Conservation (phyloP, 1,140 invertebrate species). For the Lasaia peninsularis region DNA sequence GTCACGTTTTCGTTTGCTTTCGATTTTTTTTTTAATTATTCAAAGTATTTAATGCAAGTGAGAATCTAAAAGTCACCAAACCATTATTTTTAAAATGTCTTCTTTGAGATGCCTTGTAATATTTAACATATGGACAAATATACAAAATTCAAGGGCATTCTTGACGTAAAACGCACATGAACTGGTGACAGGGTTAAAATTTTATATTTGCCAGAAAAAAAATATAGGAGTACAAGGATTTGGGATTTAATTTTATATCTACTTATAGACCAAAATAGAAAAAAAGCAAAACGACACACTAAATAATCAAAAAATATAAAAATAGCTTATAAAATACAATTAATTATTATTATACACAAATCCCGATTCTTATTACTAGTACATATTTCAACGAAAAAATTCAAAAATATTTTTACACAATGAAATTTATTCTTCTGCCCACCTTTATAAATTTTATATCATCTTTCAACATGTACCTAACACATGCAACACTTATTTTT, state of each 20-base stretch:
- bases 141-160: neutral
- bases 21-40: no score
- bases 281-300: neutral
- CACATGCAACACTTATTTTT: neutral
- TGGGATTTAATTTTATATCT: constrained; percentile 20
- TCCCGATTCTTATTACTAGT: neutral
- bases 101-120: no score
- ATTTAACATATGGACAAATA: neutral
- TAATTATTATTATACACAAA: no score
- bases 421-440: neutral
- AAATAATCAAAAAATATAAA: no score
- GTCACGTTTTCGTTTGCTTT: no score
- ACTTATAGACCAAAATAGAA: neutral
- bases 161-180: constrained; percentile 52
- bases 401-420: constrained; percentile 7
- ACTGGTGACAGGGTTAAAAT: constrained; percentile 67
- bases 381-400: neutral
- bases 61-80: no score
- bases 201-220: constrained; percentile 57
- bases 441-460: constrained; percentile 16
- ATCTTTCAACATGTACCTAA: neutral
- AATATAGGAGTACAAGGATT: constrained; percentile 23
- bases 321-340: no score
- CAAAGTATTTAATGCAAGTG: no score
- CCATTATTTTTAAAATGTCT: no score